A percentile compares a stretch with the other conserved stretches of the same genome.
Evolutionary conservation across 2,888 invertebrate genomes (phyloP).

Genomic region (Sarcophaga carnaria): DNA sequence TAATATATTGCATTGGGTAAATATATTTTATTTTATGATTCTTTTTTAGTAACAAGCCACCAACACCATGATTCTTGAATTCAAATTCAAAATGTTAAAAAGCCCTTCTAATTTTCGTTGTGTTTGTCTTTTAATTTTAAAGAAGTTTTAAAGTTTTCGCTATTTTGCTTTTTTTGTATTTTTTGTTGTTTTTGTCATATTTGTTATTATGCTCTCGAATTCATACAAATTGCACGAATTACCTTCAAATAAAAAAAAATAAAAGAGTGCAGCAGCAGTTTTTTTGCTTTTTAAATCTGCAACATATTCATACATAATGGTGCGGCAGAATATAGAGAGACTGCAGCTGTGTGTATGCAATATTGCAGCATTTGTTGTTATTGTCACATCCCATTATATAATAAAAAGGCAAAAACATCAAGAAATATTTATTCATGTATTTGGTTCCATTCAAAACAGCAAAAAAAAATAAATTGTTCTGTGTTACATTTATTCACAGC

Average conservation of each 20-base stretch:
- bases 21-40: slow-evolving; percentile 17
- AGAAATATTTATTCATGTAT: slow-evolving; percentile 62
- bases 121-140: not conserved
- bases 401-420: slow-evolving; percentile 44
- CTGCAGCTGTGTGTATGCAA: slow-evolving; percentile 47
- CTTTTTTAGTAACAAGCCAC: slow-evolving; percentile 17
- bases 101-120: slow-evolving; percentile 66
- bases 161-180: slow-evolving; percentile 10
- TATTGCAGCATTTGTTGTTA: slow-evolving; percentile 43
- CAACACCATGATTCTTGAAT: slow-evolving; percentile 25
- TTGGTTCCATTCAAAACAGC: slow-evolving; percentile 20
- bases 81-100: slow-evolving; percentile 62
- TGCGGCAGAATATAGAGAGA: not conserved
- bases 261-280: slow-evolving; percentile 57
- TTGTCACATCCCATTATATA: slow-evolving; percentile 68
- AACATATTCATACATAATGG: slow-evolving; percentile 18
- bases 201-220: slow-evolving; percentile 54
- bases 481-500: slow-evolving; percentile 12
- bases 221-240: slow-evolving; percentile 66
- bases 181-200: slow-evolving; percentile 18
- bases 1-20: not conserved
- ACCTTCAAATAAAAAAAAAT: slow-evolving; percentile 66
- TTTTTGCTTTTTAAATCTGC: slow-evolving; percentile 7
- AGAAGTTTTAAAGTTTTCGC: slow-evolving; percentile 9
- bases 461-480: slow-evolving; percentile 46